A percentile compares a stretch with the other conserved stretches of the same genome.
phyloP scores from a whole-genome alignment of 2,797 vertebrate species.

The Spondyliosoma cantharus region DNA sequence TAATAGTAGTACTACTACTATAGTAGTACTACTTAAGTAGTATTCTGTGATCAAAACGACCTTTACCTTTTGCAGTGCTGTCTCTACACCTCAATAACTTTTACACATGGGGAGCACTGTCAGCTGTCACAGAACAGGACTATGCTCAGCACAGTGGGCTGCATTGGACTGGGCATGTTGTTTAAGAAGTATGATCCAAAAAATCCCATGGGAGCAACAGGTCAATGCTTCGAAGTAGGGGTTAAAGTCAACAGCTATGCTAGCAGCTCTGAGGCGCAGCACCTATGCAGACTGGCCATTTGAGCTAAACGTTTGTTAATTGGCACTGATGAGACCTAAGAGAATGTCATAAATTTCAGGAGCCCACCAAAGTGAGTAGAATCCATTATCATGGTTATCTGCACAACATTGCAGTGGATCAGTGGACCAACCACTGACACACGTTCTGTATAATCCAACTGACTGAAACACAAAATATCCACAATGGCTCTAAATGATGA shows the following conservation, averaged over 20 bases:
- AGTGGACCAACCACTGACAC: neutral
- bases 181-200: neutral
- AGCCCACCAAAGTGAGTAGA: neutral
- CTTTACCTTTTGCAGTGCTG: neutral
- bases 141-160: neutral
- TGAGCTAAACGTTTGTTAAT: too few relatives aligned
- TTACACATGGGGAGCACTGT: constrained; percentile 3
- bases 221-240: neutral
- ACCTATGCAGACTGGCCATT: too few relatives aligned
- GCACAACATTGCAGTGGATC: neutral
- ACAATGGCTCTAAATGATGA: too few relatives aligned
- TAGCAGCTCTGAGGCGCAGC: too few relatives aligned
- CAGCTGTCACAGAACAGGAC: neutral
- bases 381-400: neutral
- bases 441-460: neutral
- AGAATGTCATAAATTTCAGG: neutral
- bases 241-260: too few relatives aligned
- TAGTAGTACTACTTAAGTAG: too few relatives aligned
- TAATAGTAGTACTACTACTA: too few relatives aligned
- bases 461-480: too few relatives aligned
- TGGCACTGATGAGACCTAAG: too few relatives aligned
- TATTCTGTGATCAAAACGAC: neutral
- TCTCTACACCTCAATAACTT: neutral
- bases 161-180: neutral
- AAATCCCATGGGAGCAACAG: neutral